phyloP scores from a whole-genome alignment of 2,888 invertebrate species.

The Ariolimax columbianus region DNA sequence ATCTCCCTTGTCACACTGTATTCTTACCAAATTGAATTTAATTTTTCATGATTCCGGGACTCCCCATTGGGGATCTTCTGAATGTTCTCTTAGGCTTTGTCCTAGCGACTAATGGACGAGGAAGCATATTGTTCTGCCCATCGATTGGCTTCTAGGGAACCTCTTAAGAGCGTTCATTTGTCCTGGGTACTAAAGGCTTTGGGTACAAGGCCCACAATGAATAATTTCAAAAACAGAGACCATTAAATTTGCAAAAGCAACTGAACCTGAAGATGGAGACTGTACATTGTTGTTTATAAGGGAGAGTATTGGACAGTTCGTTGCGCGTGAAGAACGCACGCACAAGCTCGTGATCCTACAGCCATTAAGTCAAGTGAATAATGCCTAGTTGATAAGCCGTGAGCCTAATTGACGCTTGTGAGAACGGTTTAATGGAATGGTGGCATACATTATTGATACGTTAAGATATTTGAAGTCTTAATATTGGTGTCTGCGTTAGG shows the following conservation, averaged over 20 bases:
- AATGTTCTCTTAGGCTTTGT: background rate
- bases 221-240: background rate
- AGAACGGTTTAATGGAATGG: background rate
- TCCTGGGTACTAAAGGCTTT: background rate
- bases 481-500: no score
- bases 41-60: background rate
- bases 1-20: background rate
- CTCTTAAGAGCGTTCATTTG: background rate
- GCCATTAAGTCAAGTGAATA: background rate
- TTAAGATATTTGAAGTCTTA: background rate
- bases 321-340: background rate
- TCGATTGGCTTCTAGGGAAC: background rate
- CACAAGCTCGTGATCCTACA: background rate
- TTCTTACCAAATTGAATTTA: background rate
- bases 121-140: background rate
- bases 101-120: background rate
- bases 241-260: background rate
- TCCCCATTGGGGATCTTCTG: background rate
- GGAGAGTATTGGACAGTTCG: background rate
- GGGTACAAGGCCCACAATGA: background rate
- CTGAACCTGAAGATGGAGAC: background rate
- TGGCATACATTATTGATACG: background rate
- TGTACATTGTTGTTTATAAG: background rate
- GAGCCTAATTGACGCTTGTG: background rate
- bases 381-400: background rate